Conservation (phyloP, 2,113 vertebrate species). For the Lepisosteus oculatus region DNA sequence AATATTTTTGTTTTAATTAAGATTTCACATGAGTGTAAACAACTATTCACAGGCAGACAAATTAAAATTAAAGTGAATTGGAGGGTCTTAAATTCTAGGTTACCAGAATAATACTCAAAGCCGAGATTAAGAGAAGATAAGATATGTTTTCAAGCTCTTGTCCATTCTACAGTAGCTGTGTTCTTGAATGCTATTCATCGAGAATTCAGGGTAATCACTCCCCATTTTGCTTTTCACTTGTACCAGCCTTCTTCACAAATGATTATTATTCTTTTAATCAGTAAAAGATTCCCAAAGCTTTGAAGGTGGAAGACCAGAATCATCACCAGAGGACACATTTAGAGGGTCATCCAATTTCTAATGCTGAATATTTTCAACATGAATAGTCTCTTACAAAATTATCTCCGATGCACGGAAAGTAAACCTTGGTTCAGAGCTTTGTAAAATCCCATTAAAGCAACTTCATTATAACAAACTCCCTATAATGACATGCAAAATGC, state of each 20-base stretch:
- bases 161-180: conserved; percentile 43
- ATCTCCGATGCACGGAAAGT: conserved; percentile 40
- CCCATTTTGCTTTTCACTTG: conserved; percentile 31
- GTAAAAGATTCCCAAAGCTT: conserved; percentile 25
- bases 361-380: conserved; percentile 49
- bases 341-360: conserved; percentile 26
- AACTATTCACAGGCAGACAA: too few relatives aligned
- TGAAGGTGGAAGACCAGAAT: conserved; percentile 57
- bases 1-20: too few relatives aligned
- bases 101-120: too few relatives aligned
- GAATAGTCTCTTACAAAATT: conserved; percentile 62
- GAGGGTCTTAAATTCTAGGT: too few relatives aligned
- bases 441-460: conserved; percentile 63
- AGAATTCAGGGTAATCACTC: conserved; percentile 56
- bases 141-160: not conserved
- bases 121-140: too few relatives aligned
- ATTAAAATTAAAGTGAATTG: too few relatives aligned
- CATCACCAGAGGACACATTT: conserved; percentile 40
- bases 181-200: conserved; percentile 41
- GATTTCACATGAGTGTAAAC: too few relatives aligned
- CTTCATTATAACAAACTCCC: conserved; percentile 47
- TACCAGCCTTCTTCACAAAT: conserved; percentile 27
- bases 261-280: conserved; percentile 50
- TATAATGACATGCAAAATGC: conserved; percentile 51
- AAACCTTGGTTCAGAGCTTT: conserved; percentile 49